Evolutionary conservation across 2,113 vertebrate species (phyloP), one percentile per base, ranked within the genome.

Genomic region (Cranoglanis bouderius): DNA sequence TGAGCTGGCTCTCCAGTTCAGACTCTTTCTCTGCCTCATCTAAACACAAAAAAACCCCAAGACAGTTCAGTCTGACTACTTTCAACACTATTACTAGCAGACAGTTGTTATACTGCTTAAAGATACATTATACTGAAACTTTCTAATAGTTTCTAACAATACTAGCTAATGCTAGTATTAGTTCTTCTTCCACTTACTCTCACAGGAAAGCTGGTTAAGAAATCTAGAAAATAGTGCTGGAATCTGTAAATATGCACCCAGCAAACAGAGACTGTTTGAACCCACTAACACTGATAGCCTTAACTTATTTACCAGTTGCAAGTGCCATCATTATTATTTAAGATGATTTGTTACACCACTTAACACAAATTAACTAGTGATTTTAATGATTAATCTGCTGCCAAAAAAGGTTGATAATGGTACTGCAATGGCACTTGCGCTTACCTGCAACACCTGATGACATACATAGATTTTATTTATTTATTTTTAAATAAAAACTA

Each of bases 1-100:
- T 99, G 74, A 99, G 94, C 90, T 98, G 97, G 51, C 96, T 94
- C 91, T 99, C 98, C 93, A 98, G 94, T 91, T 99, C 98, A 57
- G 96, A 96, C 94, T 97, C 97, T 84, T 96, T 93, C 87, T 96
- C 96, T 59, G 93, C 89, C 86, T 94, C 92, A 91, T 92, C 95
- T 96, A 87, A 21, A 43, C 43, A 32, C 90, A 88, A 49, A 29
- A n/a, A 26, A n/a, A n/a, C n/a, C n/a, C n/a, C n/a, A 46, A 10
- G 51, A n/a, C 26, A 57, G 4, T 55, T 81, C 35, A 65, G n/a
- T 16, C 40, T 80, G 46, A 18, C 29, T 32, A 51, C 2, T 8
- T 46, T 46, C 5, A 24, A 14, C 43, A 51, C 10, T 13, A 51
- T 10, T 29, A 29, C 26, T 19, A 72, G 70, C 35, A 74, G 70